Percentiles rank a stretch among this genome's conserved stretches.
Conservation (phyloP, 2,113 vertebrate species). For the Malurus elegans region DNA sequence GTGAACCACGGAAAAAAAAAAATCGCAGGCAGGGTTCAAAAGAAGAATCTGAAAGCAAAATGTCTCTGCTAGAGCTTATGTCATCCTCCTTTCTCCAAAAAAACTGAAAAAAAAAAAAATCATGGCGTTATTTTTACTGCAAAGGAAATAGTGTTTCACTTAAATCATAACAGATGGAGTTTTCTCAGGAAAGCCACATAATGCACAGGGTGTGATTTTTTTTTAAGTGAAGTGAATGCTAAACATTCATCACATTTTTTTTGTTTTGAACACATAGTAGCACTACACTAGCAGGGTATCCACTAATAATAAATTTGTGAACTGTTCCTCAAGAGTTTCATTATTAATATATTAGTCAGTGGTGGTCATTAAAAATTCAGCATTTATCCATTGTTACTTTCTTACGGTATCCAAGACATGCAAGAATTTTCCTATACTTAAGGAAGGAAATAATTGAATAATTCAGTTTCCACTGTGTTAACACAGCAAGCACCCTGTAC, state of each 20-base stretch:
- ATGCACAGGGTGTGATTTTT: constrained; percentile 47
- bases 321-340: constrained; percentile 5
- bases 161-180: constrained; percentile 53
- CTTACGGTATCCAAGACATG: not conserved
- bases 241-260: constrained; percentile 40
- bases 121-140: constrained; percentile 12
- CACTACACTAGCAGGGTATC: constrained; percentile 4
- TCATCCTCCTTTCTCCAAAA: constrained; percentile 9
- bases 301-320: constrained; percentile 31
- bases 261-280: constrained; percentile 48
- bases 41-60: constrained; percentile 41
- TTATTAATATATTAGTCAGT: constrained; percentile 19
- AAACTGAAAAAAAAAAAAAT: not conserved
- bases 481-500: not conserved
- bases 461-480: constrained; percentile 11
- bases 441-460: constrained; percentile 10
- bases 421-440: not conserved
- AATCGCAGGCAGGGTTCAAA: constrained; percentile 29
- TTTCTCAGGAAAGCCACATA: constrained; percentile 59
- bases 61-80: constrained; percentile 13
- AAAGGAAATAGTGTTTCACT: constrained; percentile 33
- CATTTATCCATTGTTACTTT: constrained; percentile 5
- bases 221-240: constrained; percentile 40
- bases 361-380: constrained; percentile 31
- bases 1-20: too few species aligned